These are phyloP conservation scores for Cabera pusaria DNA, from an alignment of 2,888 invertebrate species.

Conservation along the genomic window DNA sequence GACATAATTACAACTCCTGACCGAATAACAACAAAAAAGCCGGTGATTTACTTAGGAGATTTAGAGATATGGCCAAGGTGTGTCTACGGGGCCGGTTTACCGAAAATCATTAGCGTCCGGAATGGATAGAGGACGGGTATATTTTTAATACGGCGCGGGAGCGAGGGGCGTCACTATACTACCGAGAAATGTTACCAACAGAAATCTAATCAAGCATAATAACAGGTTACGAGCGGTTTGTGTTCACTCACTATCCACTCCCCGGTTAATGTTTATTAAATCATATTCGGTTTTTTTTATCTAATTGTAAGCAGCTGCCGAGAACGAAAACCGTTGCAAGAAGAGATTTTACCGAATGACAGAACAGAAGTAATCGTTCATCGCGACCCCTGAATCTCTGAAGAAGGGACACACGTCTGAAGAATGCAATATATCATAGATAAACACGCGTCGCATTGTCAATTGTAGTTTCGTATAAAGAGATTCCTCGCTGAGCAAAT, in stretches of 20 bases:
- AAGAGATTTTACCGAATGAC: slow-evolving; percentile 10
- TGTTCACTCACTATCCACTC: slow-evolving; percentile 75
- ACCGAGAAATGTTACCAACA: slow-evolving; percentile 83
- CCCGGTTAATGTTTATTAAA: slow-evolving; percentile 79
- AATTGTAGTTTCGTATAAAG: slow-evolving; percentile 57
- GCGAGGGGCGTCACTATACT: slow-evolving; percentile 81
- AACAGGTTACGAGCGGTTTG: slow-evolving; percentile 80
- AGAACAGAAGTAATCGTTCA: slow-evolving; percentile 43
- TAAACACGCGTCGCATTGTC: slow-evolving; percentile 57
- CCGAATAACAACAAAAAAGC: slow-evolving; percentile 71
- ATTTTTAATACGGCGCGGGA: slow-evolving; percentile 80
- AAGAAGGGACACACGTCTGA: slow-evolving; percentile 54
- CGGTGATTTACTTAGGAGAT: slow-evolving; percentile 80
- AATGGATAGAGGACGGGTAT: slow-evolving; percentile 77
- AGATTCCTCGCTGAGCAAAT: slow-evolving; percentile 69
- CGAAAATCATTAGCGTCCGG: slow-evolving; percentile 81
- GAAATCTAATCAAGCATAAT: slow-evolving; percentile 83
- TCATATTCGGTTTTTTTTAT: slow-evolving; percentile 72
- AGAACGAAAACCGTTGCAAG: slow-evolving; percentile 41
- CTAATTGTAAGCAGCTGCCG: slow-evolving; percentile 64
- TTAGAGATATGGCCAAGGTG: slow-evolving; percentile 71
- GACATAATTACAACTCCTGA: slow-evolving; percentile 79
- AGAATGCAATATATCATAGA: slow-evolving; percentile 72
- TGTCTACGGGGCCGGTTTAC: slow-evolving; percentile 78
- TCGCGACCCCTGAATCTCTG: slow-evolving; percentile 39